A percentile compares a stretch with the other conserved stretches of the same genome.
These are phyloP conservation scores for Neosilurus mollespiculum DNA, from an alignment of 2,797 vertebrate genomes.

Conservation along the genomic window DNA sequence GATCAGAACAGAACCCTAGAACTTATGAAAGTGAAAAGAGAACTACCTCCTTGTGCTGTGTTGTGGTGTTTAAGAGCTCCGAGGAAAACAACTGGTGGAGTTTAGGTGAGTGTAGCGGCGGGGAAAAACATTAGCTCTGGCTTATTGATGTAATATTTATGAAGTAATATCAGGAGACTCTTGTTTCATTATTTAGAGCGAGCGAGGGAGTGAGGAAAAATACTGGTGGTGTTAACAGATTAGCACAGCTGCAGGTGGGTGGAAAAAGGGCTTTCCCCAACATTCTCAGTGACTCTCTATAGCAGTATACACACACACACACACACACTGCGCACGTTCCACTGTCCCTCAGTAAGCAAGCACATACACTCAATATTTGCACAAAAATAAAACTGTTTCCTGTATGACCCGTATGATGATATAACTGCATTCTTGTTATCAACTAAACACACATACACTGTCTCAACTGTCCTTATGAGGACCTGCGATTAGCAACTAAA, in stretches of 20 bases:
- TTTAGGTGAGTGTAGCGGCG: constrained; percentile 49
- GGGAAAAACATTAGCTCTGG: constrained; percentile 69
- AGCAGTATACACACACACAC: constrained; percentile 43
- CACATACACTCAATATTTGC: constrained; percentile 26
- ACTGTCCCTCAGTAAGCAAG: constrained; percentile 25
- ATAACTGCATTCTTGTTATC: constrained; percentile 1
- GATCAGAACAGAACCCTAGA: neutral
- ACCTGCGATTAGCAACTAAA: neutral
- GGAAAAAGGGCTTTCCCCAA: constrained; percentile 73
- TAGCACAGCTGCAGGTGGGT: constrained; percentile 67
- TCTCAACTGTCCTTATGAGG: neutral
- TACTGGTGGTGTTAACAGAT: constrained; percentile 60
- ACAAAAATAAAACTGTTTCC: constrained; percentile 33
- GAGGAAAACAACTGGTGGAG: constrained; percentile 51
- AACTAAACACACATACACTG: constrained; percentile 41
- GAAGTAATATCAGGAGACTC: constrained; percentile 71
- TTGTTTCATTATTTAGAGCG: constrained; percentile 74
- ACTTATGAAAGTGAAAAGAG: constrained; percentile 21
- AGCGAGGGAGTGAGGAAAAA: constrained; percentile 55
- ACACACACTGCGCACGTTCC: constrained; percentile 43
- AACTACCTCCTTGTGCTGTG: neutral
- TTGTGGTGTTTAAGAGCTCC: constrained; percentile 32
- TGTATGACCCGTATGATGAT: neutral
- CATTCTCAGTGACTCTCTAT: constrained; percentile 21
- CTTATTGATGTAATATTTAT: constrained; percentile 80